These are phyloP conservation scores for Carollia perspicillata DNA, from an alignment of 2,113 vertebrate species.

Conservation along the genomic window DNA sequence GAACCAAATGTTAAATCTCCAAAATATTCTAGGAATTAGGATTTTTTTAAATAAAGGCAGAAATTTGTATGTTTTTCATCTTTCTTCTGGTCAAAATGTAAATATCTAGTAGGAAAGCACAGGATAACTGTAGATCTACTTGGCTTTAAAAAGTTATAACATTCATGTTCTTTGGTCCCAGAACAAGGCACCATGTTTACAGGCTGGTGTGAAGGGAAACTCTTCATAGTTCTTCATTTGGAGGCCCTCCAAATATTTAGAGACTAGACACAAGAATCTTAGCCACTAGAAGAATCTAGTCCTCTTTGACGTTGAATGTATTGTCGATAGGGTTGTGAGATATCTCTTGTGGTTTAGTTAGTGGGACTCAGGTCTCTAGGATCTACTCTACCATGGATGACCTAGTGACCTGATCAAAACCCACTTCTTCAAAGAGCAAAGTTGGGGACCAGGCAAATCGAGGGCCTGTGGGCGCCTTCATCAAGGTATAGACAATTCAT, in stretches of 20 bases:
- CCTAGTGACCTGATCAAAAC: background rate
- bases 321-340: background rate
- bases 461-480: background rate
- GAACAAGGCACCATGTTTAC: background rate
- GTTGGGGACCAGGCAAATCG: background rate
- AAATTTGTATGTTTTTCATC: background rate
- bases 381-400: background rate
- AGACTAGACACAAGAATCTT: background rate
- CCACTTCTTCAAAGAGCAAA: background rate
- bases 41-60: conserved; percentile 15
- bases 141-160: background rate
- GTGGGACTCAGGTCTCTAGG: background rate
- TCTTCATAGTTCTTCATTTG: background rate
- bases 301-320: background rate
- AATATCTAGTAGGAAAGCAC: background rate
- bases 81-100: background rate
- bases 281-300: background rate
- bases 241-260: background rate
- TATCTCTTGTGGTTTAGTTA: background rate
- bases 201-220: background rate
- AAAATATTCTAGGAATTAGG: background rate
- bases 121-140: background rate
- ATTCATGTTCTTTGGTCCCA: background rate
- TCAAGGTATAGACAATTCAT: background rate
- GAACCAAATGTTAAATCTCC: background rate